These are phyloP conservation scores for Gopherus evgoodei DNA, from an alignment of 2,113 vertebrate species.

Conservation along the genomic window DNA sequence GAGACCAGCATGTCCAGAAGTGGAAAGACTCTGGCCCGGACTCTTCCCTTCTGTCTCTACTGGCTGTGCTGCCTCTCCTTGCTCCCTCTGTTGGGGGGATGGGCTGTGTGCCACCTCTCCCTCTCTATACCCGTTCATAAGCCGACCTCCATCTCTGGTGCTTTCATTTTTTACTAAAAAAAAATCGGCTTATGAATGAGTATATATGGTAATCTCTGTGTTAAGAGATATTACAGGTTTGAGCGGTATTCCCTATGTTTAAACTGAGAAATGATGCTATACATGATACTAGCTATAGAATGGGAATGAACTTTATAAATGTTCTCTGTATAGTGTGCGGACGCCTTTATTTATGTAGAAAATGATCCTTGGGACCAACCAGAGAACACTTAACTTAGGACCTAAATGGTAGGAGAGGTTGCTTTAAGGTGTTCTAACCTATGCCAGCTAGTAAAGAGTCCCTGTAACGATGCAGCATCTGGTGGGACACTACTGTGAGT, in stretches of 20 bases:
- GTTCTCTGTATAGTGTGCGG: background rate
- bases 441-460: background rate
- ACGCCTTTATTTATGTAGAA: background rate
- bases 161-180: no score
- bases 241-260: background rate
- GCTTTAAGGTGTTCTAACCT: background rate
- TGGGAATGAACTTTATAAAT: background rate
- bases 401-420: background rate
- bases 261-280: background rate
- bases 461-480: background rate
- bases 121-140: no score
- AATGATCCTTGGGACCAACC: background rate
- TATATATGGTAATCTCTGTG: background rate
- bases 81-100: no score
- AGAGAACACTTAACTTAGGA: background rate
- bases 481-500: no score
- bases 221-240: background rate
- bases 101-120: no score
- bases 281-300: background rate
- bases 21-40: no score
- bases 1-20: no score
- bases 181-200: no score
- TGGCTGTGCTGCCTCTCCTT: no score
- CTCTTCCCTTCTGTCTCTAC: no score
- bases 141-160: no score